Evolutionary conservation across 2,113 vertebrate species (phyloP).

Genomic region (Grammomys surdaster): DNA sequence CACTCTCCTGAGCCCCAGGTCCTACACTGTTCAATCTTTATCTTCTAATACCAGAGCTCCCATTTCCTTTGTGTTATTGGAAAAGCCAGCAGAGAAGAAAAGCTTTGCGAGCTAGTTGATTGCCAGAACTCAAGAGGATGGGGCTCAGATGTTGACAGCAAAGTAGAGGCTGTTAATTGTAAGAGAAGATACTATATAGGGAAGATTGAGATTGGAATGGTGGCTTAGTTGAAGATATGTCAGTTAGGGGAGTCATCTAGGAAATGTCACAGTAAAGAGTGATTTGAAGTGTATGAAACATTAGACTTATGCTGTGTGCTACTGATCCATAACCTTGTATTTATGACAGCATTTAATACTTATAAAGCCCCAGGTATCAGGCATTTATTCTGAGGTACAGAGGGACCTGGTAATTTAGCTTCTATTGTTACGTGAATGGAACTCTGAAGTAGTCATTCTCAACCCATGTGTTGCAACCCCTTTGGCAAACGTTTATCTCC

Average conservation of each 20-base stretch:
- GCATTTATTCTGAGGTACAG: not conserved
- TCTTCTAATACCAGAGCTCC: not conserved
- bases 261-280: not conserved
- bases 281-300: not conserved
- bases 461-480: not conserved
- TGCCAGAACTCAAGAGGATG: not conserved
- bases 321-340: not conserved
- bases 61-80: not conserved
- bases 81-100: not conserved
- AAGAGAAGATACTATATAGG: not conserved
- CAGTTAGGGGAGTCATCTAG: not conserved
- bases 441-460: not conserved
- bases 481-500: not conserved
- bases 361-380: not conserved
- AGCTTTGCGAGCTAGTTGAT: not conserved
- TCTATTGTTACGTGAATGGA: not conserved
- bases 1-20: accelerated
- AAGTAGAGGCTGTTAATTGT: not conserved
- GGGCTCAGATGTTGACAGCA: not conserved
- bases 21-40: not conserved
- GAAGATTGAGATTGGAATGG: not conserved
- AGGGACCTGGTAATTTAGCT: not conserved
- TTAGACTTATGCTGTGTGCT: accelerated
- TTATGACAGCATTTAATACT: not conserved
- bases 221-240: too few species aligned